Conservation (phyloP, 2,113 vertebrate species). For the Lophura nycthemera region DNA sequence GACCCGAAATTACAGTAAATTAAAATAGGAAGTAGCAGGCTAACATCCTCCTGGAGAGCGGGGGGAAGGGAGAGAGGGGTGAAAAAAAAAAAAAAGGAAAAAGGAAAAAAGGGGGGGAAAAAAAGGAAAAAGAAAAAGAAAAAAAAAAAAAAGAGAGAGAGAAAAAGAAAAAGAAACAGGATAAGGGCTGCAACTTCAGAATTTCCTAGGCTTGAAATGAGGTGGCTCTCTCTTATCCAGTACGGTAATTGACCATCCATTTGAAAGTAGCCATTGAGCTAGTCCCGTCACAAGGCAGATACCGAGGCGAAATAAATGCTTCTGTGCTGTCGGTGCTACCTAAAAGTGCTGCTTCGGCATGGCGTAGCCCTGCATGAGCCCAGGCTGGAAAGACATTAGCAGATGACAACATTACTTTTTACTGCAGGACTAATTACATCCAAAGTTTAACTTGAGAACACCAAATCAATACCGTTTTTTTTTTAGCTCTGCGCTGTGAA, state of each 20-base stretch:
- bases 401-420: constrained; percentile 64
- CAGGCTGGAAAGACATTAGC: neutral
- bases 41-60: neutral
- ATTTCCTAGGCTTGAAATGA: neutral
- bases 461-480: constrained; percentile 47
- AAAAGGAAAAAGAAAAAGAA: too few relatives aligned
- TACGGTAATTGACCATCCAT: constrained; percentile 4
- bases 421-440: constrained; percentile 38
- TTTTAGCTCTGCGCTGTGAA: constrained; percentile 32
- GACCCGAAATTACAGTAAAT: neutral
- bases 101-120: too few relatives aligned
- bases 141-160: fast-evolving
- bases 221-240: neutral
- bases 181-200: neutral
- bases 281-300: constrained; percentile 43
- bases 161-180: too few relatives aligned
- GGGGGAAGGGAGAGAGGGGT: too few relatives aligned
- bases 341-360: neutral
- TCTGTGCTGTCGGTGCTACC: neutral
- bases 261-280: constrained; percentile 50
- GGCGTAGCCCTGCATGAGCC: neutral
- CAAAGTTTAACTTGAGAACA: constrained; percentile 62
- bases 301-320: constrained; percentile 37
- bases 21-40: neutral
- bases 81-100: neutral